Base-by-base conservation (phyloP, 1,140 invertebrate species). In the Drosophila rufa region DNA sequence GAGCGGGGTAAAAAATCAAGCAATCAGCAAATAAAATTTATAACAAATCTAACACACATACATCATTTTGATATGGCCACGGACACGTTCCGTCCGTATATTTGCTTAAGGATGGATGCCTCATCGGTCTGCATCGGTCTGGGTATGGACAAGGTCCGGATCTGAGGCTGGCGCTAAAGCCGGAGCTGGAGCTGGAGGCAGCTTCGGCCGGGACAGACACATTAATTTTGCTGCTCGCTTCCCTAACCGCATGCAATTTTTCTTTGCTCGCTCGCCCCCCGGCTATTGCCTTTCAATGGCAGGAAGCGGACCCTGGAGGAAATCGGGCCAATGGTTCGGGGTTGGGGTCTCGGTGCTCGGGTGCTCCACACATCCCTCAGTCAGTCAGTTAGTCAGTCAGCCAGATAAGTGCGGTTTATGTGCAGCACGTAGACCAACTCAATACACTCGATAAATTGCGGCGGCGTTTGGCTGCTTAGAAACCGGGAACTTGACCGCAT, bases 351-450 rank as follows among this genome's bases (percentile, higher is more conserved):
- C 9, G 25, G 61, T 17, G 22, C 27, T 30, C 11, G 43, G 48
- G 33, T 5, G 48, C 15, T 58, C 45, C 66, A 55, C 53, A 76
- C 57, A 79, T 67, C 60, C 60, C 73, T 78, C 74, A 82, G 83
- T 36, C 67, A 70, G 67, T 86, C 83, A 86, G 82, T 86, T 80
- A 86, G 83, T 89, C 81, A 87, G 84, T 84, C 80, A 87, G 84
- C 67, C 80, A 87, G 85, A 89, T 89, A 87, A 87, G 83, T 87
- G 83, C 84, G 83, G 83, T 89, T 89, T 86, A 89, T 89, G 80
- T 89, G 83, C 83, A 71, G 83, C 83, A 87, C 83, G 84, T 87
- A 84, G 80, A 55, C 83, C 80, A 68, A 78, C 83, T 87, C 83
- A 87, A 87, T 87, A 87, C 80, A 87, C 77, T 87, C 83, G 86